Conservation (phyloP, 2,113 vertebrate species). For the Nycticryphes semicollaris region DNA sequence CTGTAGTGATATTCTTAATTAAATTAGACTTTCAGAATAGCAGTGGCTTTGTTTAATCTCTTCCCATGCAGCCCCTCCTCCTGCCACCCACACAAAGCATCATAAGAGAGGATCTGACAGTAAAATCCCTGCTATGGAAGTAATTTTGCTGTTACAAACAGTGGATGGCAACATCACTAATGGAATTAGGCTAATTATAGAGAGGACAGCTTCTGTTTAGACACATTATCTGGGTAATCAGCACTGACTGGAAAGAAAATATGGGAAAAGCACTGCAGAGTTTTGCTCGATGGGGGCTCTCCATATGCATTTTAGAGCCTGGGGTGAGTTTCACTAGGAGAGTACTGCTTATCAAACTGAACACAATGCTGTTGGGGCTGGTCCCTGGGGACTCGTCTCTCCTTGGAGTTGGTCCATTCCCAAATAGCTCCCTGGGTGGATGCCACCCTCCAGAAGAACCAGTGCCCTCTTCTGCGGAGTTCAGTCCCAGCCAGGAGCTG, state of each 20-base stretch:
- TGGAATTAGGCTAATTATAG: slow-evolving; percentile 78
- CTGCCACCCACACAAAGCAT: slow-evolving; percentile 70
- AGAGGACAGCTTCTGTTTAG: slow-evolving; percentile 77
- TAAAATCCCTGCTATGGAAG: slow-evolving; percentile 71
- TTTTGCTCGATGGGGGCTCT: slow-evolving; percentile 55
- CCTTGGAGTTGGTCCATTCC: slow-evolving; percentile 1
- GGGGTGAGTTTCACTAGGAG: slow-evolving; percentile 44
- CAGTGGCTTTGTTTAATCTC: slow-evolving; percentile 70
- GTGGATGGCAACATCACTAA: slow-evolving; percentile 76
- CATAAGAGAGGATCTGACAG: slow-evolving; percentile 71
- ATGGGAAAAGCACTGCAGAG: slow-evolving; percentile 57
- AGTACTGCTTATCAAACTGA: background rate
- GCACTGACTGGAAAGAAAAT: slow-evolving; percentile 73
- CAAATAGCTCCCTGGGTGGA: background rate
- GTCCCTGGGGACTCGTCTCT: background rate
- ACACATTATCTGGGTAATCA: slow-evolving; percentile 75
- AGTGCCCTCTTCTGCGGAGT: background rate
- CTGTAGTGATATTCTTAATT: slow-evolving; percentile 69
- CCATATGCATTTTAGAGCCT: slow-evolving; percentile 21
- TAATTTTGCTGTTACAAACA: slow-evolving; percentile 73
- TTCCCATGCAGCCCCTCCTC: slow-evolving; percentile 59
- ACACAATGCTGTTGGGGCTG: background rate
- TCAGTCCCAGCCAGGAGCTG: background rate
- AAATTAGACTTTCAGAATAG: slow-evolving; percentile 71
- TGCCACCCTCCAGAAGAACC: background rate